Evolutionary conservation across 2,888 invertebrate species (phyloP), one percentile per base, ranked within the genome.

Genomic region (Cantharis rufa): DNA sequence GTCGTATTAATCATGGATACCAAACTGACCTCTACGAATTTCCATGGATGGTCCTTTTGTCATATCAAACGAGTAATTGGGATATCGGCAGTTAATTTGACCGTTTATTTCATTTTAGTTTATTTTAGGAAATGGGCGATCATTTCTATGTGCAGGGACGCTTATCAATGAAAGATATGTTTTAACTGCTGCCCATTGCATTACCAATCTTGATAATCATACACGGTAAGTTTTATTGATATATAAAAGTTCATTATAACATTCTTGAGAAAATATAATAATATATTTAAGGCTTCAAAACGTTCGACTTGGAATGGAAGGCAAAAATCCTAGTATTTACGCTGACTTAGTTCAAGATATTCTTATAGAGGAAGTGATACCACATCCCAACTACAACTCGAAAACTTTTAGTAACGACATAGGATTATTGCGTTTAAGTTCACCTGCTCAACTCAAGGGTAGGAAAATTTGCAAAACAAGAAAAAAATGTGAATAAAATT

Each of bases 21-120:
- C 88, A 89, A 78, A 92, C 94, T 0, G 85, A 85, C 0, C 84
- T 94, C 3, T 91, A 89, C 62, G 92, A 94, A 81, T 93, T 91
- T 87, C 94, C 94, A 0, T 95, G 94, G 94, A 92, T 94, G 93
- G 94, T 92, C 0, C 87, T 32, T 13, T 3, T 32, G 4, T 32
- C 32, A 32, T 32, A 32, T 32, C 11, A 13, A 32, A 32, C 13
- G 0, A 4, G 32, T 32, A 32, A 32, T 32, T 13, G 3, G 3
- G 4, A 32, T 32, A 32, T 11, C 13, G 0, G 13, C 13, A 32
- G 32, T 4, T 32, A 3, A 32, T 32, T 32, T 13, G 0, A 4
- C 1, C 13, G 11, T 61, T 15, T 11, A 75, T 10, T 15, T 66
- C 48, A 63, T 24, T n/a, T 9, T 11, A 13, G 9, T 28, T 15